A percentile compares a stretch with the other conserved stretches of the same genome.
Evolutionary conservation across 2,113 vertebrate species (phyloP).

Genomic region (Macquaria australasica): DNA sequence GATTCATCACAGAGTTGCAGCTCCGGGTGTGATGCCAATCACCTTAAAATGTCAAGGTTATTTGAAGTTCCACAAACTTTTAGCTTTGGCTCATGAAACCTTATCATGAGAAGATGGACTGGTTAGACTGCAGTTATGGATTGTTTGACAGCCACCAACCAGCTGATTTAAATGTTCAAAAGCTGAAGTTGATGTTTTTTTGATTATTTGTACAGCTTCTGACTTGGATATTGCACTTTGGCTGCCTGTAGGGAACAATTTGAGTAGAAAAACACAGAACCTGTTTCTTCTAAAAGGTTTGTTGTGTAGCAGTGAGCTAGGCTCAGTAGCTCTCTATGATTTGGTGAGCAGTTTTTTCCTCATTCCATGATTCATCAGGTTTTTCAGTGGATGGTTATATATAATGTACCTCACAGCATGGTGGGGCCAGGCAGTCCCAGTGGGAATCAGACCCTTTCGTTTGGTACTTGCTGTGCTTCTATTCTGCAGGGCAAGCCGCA

Average conservation of each 20-base stretch:
- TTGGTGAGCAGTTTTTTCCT: not conserved
- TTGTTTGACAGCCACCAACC: not conserved
- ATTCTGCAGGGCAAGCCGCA: not conserved
- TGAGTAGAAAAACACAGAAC: not conserved
- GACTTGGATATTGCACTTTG: not conserved
- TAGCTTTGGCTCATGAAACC: not conserved
- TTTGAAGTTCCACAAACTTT: slow-evolving; percentile 18
- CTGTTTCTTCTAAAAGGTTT: not conserved
- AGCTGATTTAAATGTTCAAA: not conserved
- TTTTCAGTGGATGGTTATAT: too few species aligned
- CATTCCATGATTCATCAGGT: not conserved
- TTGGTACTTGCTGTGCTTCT: not conserved
- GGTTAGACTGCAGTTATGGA: not conserved
- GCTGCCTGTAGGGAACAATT: not conserved
- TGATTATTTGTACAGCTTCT: not conserved
- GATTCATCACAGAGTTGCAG: slow-evolving; percentile 22
- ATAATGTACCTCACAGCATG: not conserved
- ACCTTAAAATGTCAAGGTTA: slow-evolving; percentile 26
- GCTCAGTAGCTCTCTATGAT: not conserved
- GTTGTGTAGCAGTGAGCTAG: not conserved
- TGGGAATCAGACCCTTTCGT: not conserved
- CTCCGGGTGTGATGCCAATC: not conserved
- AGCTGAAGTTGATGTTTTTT: not conserved
- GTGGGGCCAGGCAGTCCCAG: not conserved
- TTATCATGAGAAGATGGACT: not conserved